These are phyloP conservation scores for Gastrophryne carolinensis DNA, from an alignment of 2,797 vertebrate genomes.

Conservation along the genomic window DNA sequence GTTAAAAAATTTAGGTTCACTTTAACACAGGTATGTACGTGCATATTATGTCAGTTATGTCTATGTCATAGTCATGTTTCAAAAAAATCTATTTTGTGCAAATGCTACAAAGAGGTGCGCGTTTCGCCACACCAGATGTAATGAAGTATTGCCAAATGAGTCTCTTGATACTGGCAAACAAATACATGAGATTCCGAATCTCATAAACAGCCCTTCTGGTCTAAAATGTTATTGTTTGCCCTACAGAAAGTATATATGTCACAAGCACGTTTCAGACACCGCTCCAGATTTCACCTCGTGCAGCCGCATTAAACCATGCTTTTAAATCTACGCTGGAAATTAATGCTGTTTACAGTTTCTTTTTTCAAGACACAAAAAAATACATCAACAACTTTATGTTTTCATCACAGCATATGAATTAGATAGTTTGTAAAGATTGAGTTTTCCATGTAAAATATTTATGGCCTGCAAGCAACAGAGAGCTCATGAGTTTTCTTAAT, in stretches of 20 bases:
- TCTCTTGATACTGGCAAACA: background rate
- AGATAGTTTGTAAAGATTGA: conserved; percentile 6
- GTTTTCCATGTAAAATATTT: conserved; percentile 45
- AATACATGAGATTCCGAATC: background rate
- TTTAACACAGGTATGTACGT: too few relatives aligned
- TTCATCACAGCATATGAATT: conserved; percentile 17
- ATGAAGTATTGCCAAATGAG: conserved; percentile 3
- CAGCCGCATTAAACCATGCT: background rate
- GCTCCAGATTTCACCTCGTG: background rate
- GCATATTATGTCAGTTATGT: too few relatives aligned
- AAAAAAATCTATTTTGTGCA: conserved; percentile 6
- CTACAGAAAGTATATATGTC: conserved; percentile 10
- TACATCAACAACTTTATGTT: conserved; percentile 2
- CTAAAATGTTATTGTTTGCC: conserved; percentile 28
- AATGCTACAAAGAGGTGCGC: background rate
- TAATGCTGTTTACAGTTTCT: conserved; percentile 27
- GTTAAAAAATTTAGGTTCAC: too few relatives aligned
- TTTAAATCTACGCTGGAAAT: conserved; percentile 30
- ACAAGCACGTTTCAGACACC: background rate
- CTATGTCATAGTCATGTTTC: background rate
- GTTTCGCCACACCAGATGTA: background rate
- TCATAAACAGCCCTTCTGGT: conserved; percentile 22
- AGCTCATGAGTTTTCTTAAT: conserved; percentile 7
- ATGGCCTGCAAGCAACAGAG: conserved; percentile 4
- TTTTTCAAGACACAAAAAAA: background rate